Evolutionary conservation across 2,113 vertebrate genomes (phyloP), one percentile per base, ranked within the genome.

Genomic region (Rhinichthys klamathensis): DNA sequence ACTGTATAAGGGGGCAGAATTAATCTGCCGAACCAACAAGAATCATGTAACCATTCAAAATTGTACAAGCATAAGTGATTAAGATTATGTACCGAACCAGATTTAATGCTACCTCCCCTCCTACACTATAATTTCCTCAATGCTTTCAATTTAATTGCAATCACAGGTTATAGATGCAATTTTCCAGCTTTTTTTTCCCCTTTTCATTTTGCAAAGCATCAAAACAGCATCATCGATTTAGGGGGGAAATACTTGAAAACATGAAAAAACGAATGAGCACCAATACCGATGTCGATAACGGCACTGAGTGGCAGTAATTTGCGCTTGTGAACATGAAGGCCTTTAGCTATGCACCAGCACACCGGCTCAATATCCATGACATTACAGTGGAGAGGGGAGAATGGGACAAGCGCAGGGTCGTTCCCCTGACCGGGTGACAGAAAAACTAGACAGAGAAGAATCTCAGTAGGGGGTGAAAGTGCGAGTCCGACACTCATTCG

Each of bases 341-440:
- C 82, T 78, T 86, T 87, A 85, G 67, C 79, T 46, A 79, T 46
- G 83, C 61, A 82, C 65, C 82, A 89, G 67, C 78, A 77, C 82
- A 58, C 30, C 27, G 18, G 44, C 84, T 91, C 88, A 89, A 90
- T 89, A 63, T 78, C 38, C 75, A 78, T 83, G 70, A 87, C 78
- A 87, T 84, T 73, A 84, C 69, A 65, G 61, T 49, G 76, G 86
- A 88, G 84, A 84, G 79, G 84, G 88, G 69, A 86, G 84, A 60
- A 58, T 56, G 44, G 72, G 44, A 25, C 81, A 80, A 72, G 81
- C 23, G 12, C 32, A 30, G 21, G 27, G 84, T 23, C n/a, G 25
- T 18, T 63, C 30, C 21, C 44, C 23, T 49, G 84, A 25, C 41
- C 4, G 13, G 6, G 15, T 32, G 77, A 80, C 23, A 27, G 77